phyloP scores from a whole-genome alignment of 2,888 invertebrate genomes.

The Pocota personata region DNA sequence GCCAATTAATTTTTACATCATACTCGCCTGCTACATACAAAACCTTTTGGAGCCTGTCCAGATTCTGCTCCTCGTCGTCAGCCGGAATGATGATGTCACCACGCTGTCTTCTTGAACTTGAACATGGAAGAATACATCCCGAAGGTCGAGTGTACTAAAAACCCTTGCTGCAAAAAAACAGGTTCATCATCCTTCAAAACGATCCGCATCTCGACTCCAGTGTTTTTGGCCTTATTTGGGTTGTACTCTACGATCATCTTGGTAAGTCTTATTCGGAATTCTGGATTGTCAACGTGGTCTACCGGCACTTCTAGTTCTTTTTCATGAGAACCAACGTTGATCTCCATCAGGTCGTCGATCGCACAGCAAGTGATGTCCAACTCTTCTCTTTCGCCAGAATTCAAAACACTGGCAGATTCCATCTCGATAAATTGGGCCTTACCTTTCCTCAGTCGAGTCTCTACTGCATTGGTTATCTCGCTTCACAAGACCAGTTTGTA shows the following conservation, averaged over 20 bases:
- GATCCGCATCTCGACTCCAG: slow-evolving; percentile 46
- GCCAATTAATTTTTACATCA: background rate
- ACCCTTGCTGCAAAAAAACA: slow-evolving; percentile 67
- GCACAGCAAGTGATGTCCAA: too few species aligned
- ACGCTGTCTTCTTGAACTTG: slow-evolving; percentile 72
- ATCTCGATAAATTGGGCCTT: too few species aligned
- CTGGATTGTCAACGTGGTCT: background rate
- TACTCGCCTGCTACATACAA: slow-evolving; percentile 25
- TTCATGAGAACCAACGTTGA: background rate
- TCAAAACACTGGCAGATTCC: too few species aligned
- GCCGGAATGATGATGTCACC: slow-evolving; percentile 74
- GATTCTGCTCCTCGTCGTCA: slow-evolving; percentile 9
- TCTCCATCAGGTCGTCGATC: background rate
- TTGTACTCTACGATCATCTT: slow-evolving; percentile 15
- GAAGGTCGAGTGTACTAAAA: slow-evolving; percentile 76
- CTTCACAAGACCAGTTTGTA: too few species aligned
- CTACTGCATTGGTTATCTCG: too few species aligned
- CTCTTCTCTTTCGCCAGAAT: too few species aligned
- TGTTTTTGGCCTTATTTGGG: slow-evolving; percentile 19
- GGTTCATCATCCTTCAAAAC: slow-evolving; percentile 26
- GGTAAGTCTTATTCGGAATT: background rate
- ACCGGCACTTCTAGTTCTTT: background rate
- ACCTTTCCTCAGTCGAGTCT: too few species aligned
- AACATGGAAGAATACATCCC: slow-evolving; percentile 78
- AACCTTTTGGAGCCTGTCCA: slow-evolving; percentile 44